Evolutionary conservation across 2,888 invertebrate species (phyloP), one percentile per base, ranked within the genome.

Genomic region (Lepidochrysops patricia): DNA sequence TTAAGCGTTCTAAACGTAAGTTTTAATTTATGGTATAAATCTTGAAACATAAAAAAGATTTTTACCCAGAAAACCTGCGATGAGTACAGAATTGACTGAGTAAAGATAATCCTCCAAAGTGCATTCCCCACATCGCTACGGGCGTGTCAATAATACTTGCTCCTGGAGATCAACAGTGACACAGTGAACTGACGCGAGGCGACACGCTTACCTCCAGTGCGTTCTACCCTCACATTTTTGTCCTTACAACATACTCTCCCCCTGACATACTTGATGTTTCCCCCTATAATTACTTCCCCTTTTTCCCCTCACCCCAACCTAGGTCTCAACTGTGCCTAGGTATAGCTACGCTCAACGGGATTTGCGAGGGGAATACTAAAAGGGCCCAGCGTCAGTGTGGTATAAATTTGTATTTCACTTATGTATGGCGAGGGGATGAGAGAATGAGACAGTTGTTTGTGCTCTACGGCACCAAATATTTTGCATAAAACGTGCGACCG

Each of bases 261-360:
- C 79, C 76, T 86, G 87, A 87, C 88, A 88, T 82, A 88, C 88
- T 88, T 84, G 84, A 84, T 83, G 81, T 79, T 79, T 82, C 82
- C 83, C 82, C 76, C 67, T 72, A 76, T 84, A 82, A 87, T 87
- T 85, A 85, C 82, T 81, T 79, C 83, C 80, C 79, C 74, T 72
- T 67, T 63, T 63, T 62, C 69, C 75, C 67, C 74, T 72, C 74
- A 69, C 75, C 72, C 68, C 74, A 74, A 74, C 80, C 84, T 84
- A 85, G 84, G 75, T 73, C 71, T 70, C 67, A 63, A 67, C 69
- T 66, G 63, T 74, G 75, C 70, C 82, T 85, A 84, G 79, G 68
- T 82, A 83, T 82, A 82, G 64, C 73, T 81, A 75, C 73, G 72
- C 72, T 73, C 74, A 68, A 73, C 73, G 72, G 82, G 84, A 82